Percentiles rank a stretch among this genome's conserved stretches.
These are phyloP conservation scores for Potamarius usumacintae DNA, from an alignment of 2,113 vertebrate species.

Conservation along the genomic window DNA sequence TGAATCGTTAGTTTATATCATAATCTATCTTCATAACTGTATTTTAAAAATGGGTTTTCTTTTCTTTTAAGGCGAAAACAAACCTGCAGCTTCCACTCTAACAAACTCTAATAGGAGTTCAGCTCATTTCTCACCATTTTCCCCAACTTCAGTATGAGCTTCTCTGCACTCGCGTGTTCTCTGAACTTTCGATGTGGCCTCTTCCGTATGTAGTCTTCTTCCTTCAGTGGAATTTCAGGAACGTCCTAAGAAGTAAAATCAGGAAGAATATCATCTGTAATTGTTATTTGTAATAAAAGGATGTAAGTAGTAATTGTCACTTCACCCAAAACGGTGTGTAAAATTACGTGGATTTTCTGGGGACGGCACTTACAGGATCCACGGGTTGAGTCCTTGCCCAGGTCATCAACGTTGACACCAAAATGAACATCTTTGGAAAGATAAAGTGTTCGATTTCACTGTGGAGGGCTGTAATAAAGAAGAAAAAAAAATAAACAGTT, in stretches of 20 bases:
- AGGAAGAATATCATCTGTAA: too few species aligned
- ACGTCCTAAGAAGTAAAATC: conserved; percentile 72
- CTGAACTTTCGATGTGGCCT: conserved; percentile 80
- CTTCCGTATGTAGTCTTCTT: conserved; percentile 84
- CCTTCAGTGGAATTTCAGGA: conserved; percentile 73
- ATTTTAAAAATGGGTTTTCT: too few species aligned
- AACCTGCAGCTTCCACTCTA: not conserved
- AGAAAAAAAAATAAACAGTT: not conserved
- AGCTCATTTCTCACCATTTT: conserved; percentile 74
- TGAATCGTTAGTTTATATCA: too few species aligned
- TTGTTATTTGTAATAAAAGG: not conserved
- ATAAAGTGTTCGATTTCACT: conserved; percentile 72
- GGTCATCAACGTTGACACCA: conserved; percentile 89
- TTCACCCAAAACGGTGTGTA: not conserved
- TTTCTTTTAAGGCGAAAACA: not conserved
- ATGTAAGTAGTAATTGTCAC: not conserved
- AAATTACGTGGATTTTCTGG: not conserved
- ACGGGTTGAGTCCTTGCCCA: conserved; percentile 82
- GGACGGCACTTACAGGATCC: conserved; percentile 76
- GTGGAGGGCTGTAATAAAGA: conserved; percentile 69
- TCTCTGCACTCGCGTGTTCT: conserved; percentile 82
- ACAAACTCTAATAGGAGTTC: not conserved
- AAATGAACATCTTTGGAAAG: conserved; percentile 84
- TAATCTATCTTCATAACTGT: too few species aligned
- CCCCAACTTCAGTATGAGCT: conserved; percentile 80